A percentile compares a stretch with the other conserved stretches of the same genome.
phyloP scores from a whole-genome alignment of 2,888 invertebrate genomes.

The Polia nebulosa region DNA sequence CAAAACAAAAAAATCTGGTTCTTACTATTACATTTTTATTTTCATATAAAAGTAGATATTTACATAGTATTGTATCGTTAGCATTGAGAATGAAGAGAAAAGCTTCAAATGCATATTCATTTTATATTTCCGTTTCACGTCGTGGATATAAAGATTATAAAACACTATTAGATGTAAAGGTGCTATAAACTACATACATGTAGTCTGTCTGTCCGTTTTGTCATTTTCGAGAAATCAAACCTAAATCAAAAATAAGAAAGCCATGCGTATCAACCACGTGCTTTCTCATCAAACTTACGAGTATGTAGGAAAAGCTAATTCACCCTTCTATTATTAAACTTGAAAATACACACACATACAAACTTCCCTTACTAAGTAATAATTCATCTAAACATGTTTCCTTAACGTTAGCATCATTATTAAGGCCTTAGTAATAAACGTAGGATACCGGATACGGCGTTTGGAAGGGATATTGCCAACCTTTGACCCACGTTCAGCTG shows the following conservation, averaged over 20 bases:
- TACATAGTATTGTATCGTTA: no score
- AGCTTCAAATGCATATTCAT: no score
- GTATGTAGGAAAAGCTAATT: not conserved
- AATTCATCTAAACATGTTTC: constrained; percentile 59
- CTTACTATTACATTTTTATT: no score
- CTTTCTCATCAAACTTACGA: constrained; percentile 5
- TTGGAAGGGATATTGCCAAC: constrained; percentile 35
- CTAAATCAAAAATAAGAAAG: not conserved
- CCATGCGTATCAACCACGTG: not conserved
- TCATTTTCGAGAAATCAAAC: not conserved
- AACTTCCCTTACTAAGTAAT: constrained; percentile 51
- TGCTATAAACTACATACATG: not conserved
- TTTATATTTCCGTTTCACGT: no score
- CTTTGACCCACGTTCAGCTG: constrained; percentile 48
- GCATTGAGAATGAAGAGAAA: no score
- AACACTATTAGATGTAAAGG: no score
- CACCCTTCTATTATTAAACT: not conserved
- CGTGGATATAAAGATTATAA: no score
- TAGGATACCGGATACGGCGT: constrained; percentile 54
- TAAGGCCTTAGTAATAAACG: constrained; percentile 56
- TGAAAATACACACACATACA: constrained; percentile 33
- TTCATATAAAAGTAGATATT: no score
- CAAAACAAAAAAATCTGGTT: no score
- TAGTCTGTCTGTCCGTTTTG: not conserved
- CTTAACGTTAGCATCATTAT: constrained; percentile 56